phyloP scores from a whole-genome alignment of 2,888 invertebrate species.

The Microplitis manilae region DNA sequence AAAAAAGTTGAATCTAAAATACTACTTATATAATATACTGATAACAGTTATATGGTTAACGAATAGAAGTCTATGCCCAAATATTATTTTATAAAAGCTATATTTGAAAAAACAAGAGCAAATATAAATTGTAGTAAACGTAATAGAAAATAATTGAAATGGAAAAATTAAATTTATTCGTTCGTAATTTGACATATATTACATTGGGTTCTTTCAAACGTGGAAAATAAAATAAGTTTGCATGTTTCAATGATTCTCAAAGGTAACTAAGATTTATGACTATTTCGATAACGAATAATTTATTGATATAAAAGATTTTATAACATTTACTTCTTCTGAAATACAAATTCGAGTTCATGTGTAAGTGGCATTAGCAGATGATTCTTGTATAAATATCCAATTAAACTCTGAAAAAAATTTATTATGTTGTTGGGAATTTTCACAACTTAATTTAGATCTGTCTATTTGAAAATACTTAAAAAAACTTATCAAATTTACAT shows the following conservation, averaged over 20 bases:
- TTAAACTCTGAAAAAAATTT: neutral
- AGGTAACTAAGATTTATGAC: constrained; percentile 58
- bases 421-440: neutral
- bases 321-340: neutral
- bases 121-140: neutral
- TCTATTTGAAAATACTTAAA: neutral
- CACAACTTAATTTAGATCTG: neutral
- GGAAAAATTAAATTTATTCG: neutral
- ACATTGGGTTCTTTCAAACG: neutral
- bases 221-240: constrained; percentile 32
- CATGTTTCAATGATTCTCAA: constrained; percentile 60
- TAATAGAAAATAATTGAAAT: neutral
- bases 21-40: too few species aligned
- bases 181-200: neutral
- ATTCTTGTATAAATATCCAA: neutral
- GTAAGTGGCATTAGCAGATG: neutral
- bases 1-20: too few species aligned
- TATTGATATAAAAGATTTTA: constrained; percentile 53
- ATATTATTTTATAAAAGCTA: too few species aligned
- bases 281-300: constrained; percentile 57
- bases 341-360: neutral
- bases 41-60: too few species aligned
- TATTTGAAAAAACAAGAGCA: too few species aligned
- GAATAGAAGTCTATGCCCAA: too few species aligned
- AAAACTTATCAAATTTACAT: too few species aligned